These are phyloP conservation scores for Carduelis carduelis DNA, from an alignment of 2,797 vertebrate genomes.

Conservation along the genomic window DNA sequence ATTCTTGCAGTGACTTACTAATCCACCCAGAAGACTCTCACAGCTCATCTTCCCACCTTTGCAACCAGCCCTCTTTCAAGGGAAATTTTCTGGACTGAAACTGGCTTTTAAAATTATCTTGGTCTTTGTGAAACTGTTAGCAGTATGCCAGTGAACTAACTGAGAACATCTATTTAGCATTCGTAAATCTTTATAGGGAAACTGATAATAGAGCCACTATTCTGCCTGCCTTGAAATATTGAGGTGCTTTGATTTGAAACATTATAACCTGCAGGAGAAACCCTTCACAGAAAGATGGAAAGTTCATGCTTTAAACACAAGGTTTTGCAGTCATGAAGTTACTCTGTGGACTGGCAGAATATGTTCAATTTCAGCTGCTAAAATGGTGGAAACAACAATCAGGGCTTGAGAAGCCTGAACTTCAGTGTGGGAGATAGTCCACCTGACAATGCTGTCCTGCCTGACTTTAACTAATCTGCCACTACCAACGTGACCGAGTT, in stretches of 20 bases:
- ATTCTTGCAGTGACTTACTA: neutral
- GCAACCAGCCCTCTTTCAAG: neutral
- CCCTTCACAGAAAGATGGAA: neutral
- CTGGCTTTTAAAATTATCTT: neutral
- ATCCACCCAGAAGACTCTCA: neutral
- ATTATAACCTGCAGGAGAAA: neutral
- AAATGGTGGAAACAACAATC: neutral
- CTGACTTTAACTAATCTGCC: conserved; percentile 18
- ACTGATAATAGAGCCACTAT: neutral
- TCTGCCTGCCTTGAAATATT: neutral
- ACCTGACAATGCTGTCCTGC: neutral
- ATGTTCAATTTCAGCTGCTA: neutral
- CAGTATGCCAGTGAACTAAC: neutral
- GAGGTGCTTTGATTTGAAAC: neutral
- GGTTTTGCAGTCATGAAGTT: neutral
- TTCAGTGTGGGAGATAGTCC: neutral
- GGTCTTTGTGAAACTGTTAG: neutral
- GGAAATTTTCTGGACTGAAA: neutral
- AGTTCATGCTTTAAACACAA: neutral
- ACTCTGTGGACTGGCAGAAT: neutral
- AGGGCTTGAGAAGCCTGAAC: neutral
- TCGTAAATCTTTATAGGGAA: neutral
- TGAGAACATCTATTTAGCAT: neutral
- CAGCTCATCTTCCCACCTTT: neutral
- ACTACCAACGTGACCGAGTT: conserved; percentile 4